phyloP scores from a whole-genome alignment of 1,140 invertebrate genomes.

The Zaprionus tsacasi region DNA sequence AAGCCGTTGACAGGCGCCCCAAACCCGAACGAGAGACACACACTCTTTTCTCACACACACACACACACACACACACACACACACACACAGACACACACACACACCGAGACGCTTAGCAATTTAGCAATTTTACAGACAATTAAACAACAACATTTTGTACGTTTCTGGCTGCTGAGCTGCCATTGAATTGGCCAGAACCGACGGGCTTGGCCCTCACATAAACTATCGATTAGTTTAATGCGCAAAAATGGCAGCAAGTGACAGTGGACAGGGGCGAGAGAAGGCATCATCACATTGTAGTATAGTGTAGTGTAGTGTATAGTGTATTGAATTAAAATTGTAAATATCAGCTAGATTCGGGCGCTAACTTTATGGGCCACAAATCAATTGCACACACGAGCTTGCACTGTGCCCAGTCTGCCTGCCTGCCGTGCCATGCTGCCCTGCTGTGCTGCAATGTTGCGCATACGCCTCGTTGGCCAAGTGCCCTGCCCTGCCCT shows the following conservation, averaged over 20 bases:
- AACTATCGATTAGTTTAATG: slow-evolving; percentile 81
- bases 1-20: slow-evolving; percentile 61
- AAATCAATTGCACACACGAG: slow-evolving; percentile 72
- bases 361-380: slow-evolving; percentile 73
- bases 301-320: slow-evolving; percentile 6
- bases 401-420: slow-evolving; percentile 34
- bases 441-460: slow-evolving; percentile 28
- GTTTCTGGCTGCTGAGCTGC: slow-evolving; percentile 49
- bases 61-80: slow-evolving; percentile 6
- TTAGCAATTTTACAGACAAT: slow-evolving; percentile 83
- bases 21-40: background rate
- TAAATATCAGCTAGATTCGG: slow-evolving; percentile 65
- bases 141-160: slow-evolving; percentile 74
- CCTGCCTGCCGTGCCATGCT: background rate
- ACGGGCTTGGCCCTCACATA: slow-evolving; percentile 47
- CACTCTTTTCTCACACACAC: background rate
- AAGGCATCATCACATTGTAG: slow-evolving; percentile 1
- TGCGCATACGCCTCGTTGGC: slow-evolving; percentile 58
- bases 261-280: background rate
- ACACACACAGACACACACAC: slow-evolving; percentile 7
- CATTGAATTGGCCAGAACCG: slow-evolving; percentile 57
- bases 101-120: slow-evolving; percentile 74
- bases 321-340: slow-evolving; percentile 80
- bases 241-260: slow-evolving; percentile 58
- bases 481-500: slow-evolving; percentile 14